A percentile compares a stretch with the other conserved stretches of the same genome.
phyloP scores from a whole-genome alignment of 2,113 vertebrate genomes.

The Scomber colias region DNA sequence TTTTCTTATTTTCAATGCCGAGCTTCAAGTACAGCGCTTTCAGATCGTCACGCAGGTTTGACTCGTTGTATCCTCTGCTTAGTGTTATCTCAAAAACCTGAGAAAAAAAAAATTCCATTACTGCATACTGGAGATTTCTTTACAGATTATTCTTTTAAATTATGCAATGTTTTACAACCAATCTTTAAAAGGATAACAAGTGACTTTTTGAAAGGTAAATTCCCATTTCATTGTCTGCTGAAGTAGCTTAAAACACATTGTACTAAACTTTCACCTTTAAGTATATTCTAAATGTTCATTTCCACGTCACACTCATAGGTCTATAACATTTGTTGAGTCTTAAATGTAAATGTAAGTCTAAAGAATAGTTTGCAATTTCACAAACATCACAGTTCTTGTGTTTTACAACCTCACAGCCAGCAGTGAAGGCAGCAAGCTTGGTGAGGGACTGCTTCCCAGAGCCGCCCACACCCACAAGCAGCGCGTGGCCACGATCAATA shows the following conservation, averaged over 20 bases:
- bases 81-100: slow-evolving; percentile 95
- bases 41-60: slow-evolving; percentile 91
- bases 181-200: no score
- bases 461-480: slow-evolving; percentile 93
- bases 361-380: background rate
- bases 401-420: slow-evolving; percentile 89
- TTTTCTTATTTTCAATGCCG: slow-evolving; percentile 90
- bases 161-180: no score
- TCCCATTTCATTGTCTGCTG: background rate
- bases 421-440: slow-evolving; percentile 91
- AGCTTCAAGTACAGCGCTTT: slow-evolving; percentile 91
- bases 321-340: background rate
- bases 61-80: slow-evolving; percentile 92
- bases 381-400: background rate
- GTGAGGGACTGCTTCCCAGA: slow-evolving; percentile 96
- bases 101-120: slow-evolving; percentile 13
- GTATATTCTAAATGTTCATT: background rate
- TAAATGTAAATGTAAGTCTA: background rate
- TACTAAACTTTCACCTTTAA: background rate
- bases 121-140: background rate
- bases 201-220: background rate
- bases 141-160: background rate
- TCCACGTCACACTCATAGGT: no score
- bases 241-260: background rate
- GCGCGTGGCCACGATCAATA: slow-evolving; percentile 91